Conservation (phyloP, 2,888 invertebrate species). For the Heteromyza rotundicornis region DNA sequence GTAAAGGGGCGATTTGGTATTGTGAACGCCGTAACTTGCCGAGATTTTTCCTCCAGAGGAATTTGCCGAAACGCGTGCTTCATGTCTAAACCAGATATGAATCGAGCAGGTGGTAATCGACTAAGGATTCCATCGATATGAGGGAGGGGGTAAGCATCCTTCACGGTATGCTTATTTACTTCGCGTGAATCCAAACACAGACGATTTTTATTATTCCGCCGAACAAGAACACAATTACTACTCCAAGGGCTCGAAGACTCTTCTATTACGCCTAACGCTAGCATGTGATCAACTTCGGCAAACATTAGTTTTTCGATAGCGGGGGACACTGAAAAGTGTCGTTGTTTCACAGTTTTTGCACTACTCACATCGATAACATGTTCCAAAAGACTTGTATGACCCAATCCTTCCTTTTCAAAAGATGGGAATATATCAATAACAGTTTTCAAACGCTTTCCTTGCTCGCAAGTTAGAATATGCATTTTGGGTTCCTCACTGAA, state of each 20-base stretch:
- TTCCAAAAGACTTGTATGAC: not conserved
- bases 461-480: not conserved
- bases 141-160: constrained; percentile 20
- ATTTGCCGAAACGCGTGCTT: no score
- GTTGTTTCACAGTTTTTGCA: no score
- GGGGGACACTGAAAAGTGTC: not conserved
- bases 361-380: not conserved
- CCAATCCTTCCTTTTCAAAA: not conserved
- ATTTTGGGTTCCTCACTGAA: no score
- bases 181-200: not conserved
- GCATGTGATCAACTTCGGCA: not conserved
- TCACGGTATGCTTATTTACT: constrained; percentile 9
- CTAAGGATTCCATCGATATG: constrained; percentile 26
- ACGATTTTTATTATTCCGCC: constrained; percentile 22
- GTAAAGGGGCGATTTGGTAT: constrained; percentile 27
- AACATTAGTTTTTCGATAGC: not conserved
- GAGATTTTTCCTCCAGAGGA: constrained; percentile 6
- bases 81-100: constrained; percentile 31
- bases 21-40: constrained; percentile 35
- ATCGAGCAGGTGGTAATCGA: constrained; percentile 15
- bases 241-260: not conserved
- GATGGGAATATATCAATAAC: not conserved
- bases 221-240: constrained; percentile 31
- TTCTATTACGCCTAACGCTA: not conserved
- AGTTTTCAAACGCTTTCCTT: not conserved